These are phyloP conservation scores for Xylocopa sonorina DNA, from an alignment of 1,140 invertebrate genomes.

Conservation along the genomic window DNA sequence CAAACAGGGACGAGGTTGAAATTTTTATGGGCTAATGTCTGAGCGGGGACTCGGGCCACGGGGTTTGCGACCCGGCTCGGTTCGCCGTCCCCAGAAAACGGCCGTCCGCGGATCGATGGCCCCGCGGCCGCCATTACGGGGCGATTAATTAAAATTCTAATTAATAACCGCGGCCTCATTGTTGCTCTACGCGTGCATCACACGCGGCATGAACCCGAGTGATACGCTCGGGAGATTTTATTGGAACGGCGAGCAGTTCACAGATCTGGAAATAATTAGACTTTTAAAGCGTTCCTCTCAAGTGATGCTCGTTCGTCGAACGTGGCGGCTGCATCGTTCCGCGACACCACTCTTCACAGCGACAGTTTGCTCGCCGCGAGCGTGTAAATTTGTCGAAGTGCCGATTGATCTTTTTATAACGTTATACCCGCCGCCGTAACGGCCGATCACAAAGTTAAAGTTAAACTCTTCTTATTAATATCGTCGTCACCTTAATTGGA, in stretches of 20 bases:
- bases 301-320: background rate
- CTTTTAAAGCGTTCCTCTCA: background rate
- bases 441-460: too few species aligned
- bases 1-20: slow-evolving; percentile 38
- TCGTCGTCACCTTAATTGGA: too few species aligned
- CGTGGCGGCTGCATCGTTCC: background rate
- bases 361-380: background rate
- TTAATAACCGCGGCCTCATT: slow-evolving; percentile 11
- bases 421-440: too few species aligned
- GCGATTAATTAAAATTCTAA: slow-evolving; percentile 11
- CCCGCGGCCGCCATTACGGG: background rate
- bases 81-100: slow-evolving; percentile 18
- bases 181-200: slow-evolving; percentile 10
- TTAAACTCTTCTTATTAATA: too few species aligned
- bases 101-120: slow-evolving; percentile 14
- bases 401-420: background rate
- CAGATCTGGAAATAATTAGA: slow-evolving; percentile 16
- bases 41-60: background rate
- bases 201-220: slow-evolving; percentile 15
- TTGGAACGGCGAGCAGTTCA: background rate
- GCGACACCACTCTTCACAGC: background rate
- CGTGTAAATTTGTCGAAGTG: too few species aligned
- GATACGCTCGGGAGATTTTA: slow-evolving; percentile 28
- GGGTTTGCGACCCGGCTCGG: background rate
- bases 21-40: slow-evolving; percentile 47